phyloP scores from a whole-genome alignment of 2,113 vertebrate species.

The Vanacampus margaritifer region DNA sequence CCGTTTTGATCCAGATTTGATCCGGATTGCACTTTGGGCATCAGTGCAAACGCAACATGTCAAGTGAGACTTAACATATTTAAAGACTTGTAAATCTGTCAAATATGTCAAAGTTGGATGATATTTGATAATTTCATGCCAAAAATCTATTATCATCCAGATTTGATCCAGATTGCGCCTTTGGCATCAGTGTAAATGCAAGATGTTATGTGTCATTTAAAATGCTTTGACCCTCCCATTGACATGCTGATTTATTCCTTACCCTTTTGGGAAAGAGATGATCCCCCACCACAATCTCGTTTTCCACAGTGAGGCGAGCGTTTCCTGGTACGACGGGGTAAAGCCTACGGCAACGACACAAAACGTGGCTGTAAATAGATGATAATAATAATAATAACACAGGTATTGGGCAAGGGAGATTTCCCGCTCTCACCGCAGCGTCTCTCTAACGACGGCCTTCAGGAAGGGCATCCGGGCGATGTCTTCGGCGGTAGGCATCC shows the following conservation, averaged over 20 bases:
- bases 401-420: no score
- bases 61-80: no score
- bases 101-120: neutral
- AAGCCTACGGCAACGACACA: conserved; percentile 45
- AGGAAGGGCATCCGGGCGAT: conserved; percentile 73
- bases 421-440: conserved; percentile 61
- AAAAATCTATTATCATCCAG: neutral
- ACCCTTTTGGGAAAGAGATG: conserved; percentile 74
- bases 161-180: neutral
- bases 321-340: conserved; percentile 78
- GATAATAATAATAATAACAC: neutral
- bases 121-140: neutral
- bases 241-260: conserved; percentile 2
- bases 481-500: conserved; percentile 65
- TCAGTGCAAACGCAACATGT: neutral
- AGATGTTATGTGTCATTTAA: neutral
- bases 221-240: neutral
- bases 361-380: neutral
- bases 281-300: conserved; percentile 68
- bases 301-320: conserved; percentile 62
- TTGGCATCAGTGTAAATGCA: neutral
- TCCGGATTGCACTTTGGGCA: neutral
- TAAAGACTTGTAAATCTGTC: no score
- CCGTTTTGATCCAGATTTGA: neutral
- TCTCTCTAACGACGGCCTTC: conserved; percentile 76